A percentile compares a stretch with the other conserved stretches of the same genome.
These are phyloP conservation scores for Campopleginae sp. DNA, from an alignment of 2,888 invertebrate genomes.

Conservation along the genomic window DNA sequence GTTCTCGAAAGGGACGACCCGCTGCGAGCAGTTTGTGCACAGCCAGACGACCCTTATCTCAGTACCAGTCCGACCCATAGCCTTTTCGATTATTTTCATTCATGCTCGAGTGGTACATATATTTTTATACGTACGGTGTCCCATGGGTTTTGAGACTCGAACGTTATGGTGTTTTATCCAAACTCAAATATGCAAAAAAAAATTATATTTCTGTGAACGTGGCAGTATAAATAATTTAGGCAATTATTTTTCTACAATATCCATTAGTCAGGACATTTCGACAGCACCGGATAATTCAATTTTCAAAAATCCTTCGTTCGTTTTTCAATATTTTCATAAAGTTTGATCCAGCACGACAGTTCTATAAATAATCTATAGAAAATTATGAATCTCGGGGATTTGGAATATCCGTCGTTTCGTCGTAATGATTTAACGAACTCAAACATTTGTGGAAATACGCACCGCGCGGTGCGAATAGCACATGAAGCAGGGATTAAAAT, in stretches of 20 bases:
- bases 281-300: not conserved
- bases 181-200: not conserved
- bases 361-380: not conserved
- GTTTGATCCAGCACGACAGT: not conserved
- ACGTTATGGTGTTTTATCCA: not conserved
- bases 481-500: constrained; percentile 56
- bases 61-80: not conserved
- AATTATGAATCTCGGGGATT: not conserved
- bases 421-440: not conserved
- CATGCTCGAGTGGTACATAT: not conserved
- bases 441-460: not conserved
- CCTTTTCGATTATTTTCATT: constrained; percentile 11
- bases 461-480: constrained; percentile 46
- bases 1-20: constrained; percentile 19
- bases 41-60: not conserved
- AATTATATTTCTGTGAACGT: not conserved
- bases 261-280: not conserved
- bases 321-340: not conserved
- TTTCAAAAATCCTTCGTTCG: not conserved
- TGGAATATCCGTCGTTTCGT: not conserved
- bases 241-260: not conserved
- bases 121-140: not conserved
- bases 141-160: not conserved
- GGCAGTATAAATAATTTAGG: not conserved
- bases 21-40: constrained; percentile 11